Percentiles rank a stretch among this genome's conserved stretches.
Evolutionary conservation across 2,888 invertebrate genomes (phyloP).

Genomic region (Morinoia aosen): DNA sequence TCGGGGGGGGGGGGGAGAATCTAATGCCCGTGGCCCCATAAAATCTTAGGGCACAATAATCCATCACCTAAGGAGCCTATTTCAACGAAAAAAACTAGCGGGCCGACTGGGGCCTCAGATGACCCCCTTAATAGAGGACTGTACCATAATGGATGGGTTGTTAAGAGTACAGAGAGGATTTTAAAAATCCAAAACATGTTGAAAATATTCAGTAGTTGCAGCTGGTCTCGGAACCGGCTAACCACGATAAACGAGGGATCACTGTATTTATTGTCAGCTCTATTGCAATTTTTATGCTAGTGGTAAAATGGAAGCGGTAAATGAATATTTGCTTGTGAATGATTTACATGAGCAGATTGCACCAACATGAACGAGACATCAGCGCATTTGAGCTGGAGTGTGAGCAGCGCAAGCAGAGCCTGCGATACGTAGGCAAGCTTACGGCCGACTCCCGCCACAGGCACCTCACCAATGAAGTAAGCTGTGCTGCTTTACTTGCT

Average conservation of each 20-base stretch:
- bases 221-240: no score
- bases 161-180: no score
- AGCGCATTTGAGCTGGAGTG: constrained; percentile 15
- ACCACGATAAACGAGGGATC: background rate
- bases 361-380: constrained; percentile 41
- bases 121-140: no score
- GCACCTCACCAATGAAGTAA: constrained; percentile 7
- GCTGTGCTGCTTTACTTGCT: background rate
- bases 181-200: no score
- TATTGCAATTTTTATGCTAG: background rate
- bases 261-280: background rate
- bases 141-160: no score
- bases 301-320: background rate
- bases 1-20: no score
- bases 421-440: background rate
- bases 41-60: no score
- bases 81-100: no score
- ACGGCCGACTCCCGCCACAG: background rate
- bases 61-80: no score
- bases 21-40: no score
- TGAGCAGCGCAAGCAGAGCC: constrained; percentile 20
- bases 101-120: no score
- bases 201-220: no score
- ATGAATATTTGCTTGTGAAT: background rate
- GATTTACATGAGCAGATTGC: background rate